These are phyloP conservation scores for Allacma fusca DNA, from an alignment of 2,888 invertebrate genomes.

Conservation along the genomic window DNA sequence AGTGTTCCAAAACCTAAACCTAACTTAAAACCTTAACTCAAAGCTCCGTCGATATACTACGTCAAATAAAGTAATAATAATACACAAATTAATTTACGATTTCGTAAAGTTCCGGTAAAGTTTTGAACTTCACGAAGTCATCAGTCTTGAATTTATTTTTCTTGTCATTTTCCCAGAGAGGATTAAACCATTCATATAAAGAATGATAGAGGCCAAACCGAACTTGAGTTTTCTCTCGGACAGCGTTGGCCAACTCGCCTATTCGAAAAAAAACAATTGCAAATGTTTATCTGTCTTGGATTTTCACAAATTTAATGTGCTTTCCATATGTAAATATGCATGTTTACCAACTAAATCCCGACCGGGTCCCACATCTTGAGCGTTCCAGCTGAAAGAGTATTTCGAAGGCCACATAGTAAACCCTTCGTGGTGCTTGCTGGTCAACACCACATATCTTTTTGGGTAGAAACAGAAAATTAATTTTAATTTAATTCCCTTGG, in stretches of 20 bases:
- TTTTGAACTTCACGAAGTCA: slow-evolving; percentile 75
- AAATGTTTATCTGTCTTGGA: too few relatives aligned
- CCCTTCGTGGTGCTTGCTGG: slow-evolving; percentile 68
- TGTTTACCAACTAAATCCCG: slow-evolving; percentile 66
- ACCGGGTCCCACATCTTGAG: slow-evolving; percentile 66
- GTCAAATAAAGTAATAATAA: too few relatives aligned
- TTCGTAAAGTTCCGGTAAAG: slow-evolving; percentile 82
- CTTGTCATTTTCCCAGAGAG: slow-evolving; percentile 79
- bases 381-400: slow-evolving; percentile 67
- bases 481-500: too few relatives aligned
- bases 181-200: slow-evolving; percentile 87
- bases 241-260: slow-evolving; percentile 75
- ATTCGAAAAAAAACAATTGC: too few relatives aligned
- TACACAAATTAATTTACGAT: too few relatives aligned
- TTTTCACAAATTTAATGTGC: too few relatives aligned
- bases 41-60: too few relatives aligned
- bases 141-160: slow-evolving; percentile 71
- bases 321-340: too few relatives aligned
- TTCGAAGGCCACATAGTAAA: slow-evolving; percentile 66
- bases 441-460: slow-evolving; percentile 66
- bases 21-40: too few relatives aligned
- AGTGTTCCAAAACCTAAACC: too few relatives aligned
- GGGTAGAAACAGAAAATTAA: neutral
- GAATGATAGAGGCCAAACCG: slow-evolving; percentile 88
- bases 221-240: slow-evolving; percentile 71